A percentile compares a stretch with the other conserved stretches of the same genome.
Evolutionary conservation across 1,140 invertebrate species (phyloP).

Genomic region (Stenopsyche tienmushanensis): DNA sequence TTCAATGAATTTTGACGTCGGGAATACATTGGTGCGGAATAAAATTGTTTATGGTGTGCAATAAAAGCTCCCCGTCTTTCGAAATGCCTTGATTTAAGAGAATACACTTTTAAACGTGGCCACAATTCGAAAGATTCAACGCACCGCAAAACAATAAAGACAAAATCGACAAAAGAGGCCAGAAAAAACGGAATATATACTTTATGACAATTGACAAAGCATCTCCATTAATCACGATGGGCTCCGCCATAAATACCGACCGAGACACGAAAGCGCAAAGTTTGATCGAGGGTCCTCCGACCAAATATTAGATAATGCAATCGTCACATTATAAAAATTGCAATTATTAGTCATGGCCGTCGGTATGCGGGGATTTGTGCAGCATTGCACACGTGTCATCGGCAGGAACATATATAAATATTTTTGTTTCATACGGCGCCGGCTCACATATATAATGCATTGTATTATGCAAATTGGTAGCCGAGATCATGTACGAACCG

Average conservation of each 20-base stretch:
- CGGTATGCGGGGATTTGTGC: too few species aligned
- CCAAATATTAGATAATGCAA: background rate
- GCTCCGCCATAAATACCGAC: constrained; percentile 18
- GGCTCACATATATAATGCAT: constrained; percentile 30
- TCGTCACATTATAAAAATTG: too few species aligned
- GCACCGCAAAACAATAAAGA: background rate
- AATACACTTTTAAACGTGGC: too few species aligned
- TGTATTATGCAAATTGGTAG: constrained; percentile 36
- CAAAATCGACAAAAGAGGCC: background rate
- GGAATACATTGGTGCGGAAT: too few species aligned
- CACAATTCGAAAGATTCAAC: background rate
- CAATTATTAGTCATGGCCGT: too few species aligned
- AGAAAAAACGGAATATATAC: background rate
- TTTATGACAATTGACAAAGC: constrained; percentile 24
- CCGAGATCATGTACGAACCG: constrained; percentile 29
- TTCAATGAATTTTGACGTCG: too few species aligned
- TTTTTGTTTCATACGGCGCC: constrained; percentile 25
- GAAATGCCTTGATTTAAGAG: too few species aligned
- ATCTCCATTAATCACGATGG: constrained; percentile 21
- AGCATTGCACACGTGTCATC: too few species aligned
- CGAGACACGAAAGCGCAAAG: constrained; percentile 15
- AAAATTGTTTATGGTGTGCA: too few species aligned
- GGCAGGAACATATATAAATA: constrained; percentile 8
- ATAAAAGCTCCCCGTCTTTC: too few species aligned
- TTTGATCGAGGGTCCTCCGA: background rate